Conservation (phyloP, 1,140 invertebrate species). For the Drosophila parvula region DNA sequence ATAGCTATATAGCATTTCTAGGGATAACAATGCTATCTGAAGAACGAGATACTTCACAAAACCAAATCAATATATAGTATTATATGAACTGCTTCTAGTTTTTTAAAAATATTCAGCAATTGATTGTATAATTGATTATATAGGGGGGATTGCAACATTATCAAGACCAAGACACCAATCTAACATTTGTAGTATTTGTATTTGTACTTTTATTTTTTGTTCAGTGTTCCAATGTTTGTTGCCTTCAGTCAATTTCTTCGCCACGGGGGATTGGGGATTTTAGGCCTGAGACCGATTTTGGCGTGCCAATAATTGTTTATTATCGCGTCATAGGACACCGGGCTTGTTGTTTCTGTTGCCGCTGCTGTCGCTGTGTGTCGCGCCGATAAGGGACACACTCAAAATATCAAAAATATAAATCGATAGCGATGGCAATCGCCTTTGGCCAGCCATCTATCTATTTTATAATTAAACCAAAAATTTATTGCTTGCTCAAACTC, state of each 20-base stretch:
- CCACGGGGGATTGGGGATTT: conserved; percentile 15
- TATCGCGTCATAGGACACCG: conserved; percentile 61
- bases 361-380: conserved; percentile 30
- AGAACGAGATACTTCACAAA: no score
- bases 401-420: conserved; percentile 49
- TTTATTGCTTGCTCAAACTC: conserved; percentile 48
- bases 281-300: conserved; percentile 38
- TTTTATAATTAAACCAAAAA: conserved; percentile 53
- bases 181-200: no score
- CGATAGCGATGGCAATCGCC: conserved; percentile 27
- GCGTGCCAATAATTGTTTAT: conserved; percentile 67
- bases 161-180: no score
- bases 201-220: no score
- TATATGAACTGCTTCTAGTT: no score
- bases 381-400: conserved; percentile 54
- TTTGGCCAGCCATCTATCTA: conserved; percentile 32
- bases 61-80: no score
- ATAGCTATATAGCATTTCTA: no score
- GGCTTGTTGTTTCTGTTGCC: conserved; percentile 15
- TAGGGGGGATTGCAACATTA: no score
- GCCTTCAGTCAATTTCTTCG: conserved; percentile 4
- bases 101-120: no score
- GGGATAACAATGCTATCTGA: no score
- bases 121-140: no score
- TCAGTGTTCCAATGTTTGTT: conserved; percentile 8